phyloP scores from a whole-genome alignment of 2,888 invertebrate species.

The Yponomeuta sedellus region DNA sequence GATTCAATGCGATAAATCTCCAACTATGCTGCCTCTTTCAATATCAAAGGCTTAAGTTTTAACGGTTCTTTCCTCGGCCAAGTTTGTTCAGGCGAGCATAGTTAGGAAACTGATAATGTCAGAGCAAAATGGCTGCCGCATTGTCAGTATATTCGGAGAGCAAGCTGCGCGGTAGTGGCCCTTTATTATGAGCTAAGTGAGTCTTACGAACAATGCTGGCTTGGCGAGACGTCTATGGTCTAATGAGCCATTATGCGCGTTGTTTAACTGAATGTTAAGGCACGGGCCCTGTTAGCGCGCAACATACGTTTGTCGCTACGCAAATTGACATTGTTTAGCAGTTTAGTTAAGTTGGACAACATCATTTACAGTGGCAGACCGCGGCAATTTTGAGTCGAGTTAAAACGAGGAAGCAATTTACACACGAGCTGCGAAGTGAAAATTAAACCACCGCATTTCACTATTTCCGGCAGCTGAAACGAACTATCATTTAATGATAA shows the following conservation, averaged over 20 bases:
- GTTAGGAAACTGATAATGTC: slow-evolving; percentile 38
- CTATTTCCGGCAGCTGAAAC: not conserved
- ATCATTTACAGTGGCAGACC: slow-evolving; percentile 6
- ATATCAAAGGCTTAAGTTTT: slow-evolving; percentile 35
- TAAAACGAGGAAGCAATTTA: not conserved
- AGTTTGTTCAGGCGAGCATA: slow-evolving; percentile 29
- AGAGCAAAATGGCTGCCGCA: slow-evolving; percentile 32
- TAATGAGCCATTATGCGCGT: slow-evolving; percentile 65
- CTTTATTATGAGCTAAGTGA: slow-evolving; percentile 59
- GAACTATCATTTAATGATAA: slow-evolving; percentile 11
- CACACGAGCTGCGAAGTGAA: slow-evolving; percentile 26
- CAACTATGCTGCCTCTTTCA: slow-evolving; percentile 32
- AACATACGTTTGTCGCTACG: slow-evolving; percentile 12
- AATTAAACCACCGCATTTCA: slow-evolving; percentile 31
- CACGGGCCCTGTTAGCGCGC: slow-evolving; percentile 20
- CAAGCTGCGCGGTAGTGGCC: slow-evolving; percentile 32
- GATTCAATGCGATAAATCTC: slow-evolving; percentile 50
- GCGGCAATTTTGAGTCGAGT: not conserved
- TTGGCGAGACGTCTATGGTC: slow-evolving; percentile 50
- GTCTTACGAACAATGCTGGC: slow-evolving; percentile 60
- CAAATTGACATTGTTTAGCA: slow-evolving; percentile 15
- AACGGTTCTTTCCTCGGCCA: slow-evolving; percentile 29
- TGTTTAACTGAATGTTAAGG: slow-evolving; percentile 40
- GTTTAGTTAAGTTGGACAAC: not conserved
- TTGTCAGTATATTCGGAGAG: slow-evolving; percentile 34